A percentile compares a stretch with the other conserved stretches of the same genome.
These are phyloP conservation scores for Carapus acus DNA, from an alignment of 2,797 vertebrate genomes.

Conservation along the genomic window DNA sequence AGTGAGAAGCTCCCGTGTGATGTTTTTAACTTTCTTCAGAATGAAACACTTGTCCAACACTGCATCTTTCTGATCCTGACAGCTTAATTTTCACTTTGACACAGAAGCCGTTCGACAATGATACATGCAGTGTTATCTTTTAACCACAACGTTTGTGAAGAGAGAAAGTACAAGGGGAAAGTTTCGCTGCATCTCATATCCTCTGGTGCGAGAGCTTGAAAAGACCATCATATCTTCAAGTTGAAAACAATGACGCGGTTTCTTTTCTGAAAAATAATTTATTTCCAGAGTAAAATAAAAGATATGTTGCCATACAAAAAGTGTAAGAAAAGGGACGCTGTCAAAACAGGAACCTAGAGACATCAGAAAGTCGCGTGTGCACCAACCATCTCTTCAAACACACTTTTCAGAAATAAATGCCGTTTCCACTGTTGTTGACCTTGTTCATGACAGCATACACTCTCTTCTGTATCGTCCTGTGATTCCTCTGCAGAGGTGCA, in stretches of 20 bases:
- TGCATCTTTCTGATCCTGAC: too few relatives aligned
- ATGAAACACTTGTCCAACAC: too few relatives aligned
- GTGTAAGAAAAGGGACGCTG: constrained; percentile 70
- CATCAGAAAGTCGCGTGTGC: constrained; percentile 45
- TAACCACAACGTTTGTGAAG: too few relatives aligned
- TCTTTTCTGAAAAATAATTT: constrained; percentile 77
- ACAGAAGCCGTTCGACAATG: too few relatives aligned
- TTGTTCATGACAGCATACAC: constrained; percentile 12
- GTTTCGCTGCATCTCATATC: too few relatives aligned
- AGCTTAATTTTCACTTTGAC: too few relatives aligned
- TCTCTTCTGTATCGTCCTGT: constrained; percentile 13
- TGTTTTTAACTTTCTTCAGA: too few relatives aligned
- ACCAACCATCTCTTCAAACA: constrained; percentile 39
- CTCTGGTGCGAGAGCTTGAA: neutral
- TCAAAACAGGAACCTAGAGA: constrained; percentile 55
- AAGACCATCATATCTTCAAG: constrained; percentile 7
- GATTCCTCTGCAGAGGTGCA: too few relatives aligned
- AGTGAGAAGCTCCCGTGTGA: too few relatives aligned
- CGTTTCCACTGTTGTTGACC: constrained; percentile 16
- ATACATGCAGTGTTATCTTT: too few relatives aligned
- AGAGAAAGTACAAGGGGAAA: too few relatives aligned
- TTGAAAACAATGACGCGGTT: constrained; percentile 11
- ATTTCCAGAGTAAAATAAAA: constrained; percentile 78
- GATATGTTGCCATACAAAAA: constrained; percentile 76
- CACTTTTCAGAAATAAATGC: constrained; percentile 30